A percentile compares a stretch with the other conserved stretches of the same genome.
Evolutionary conservation across 2,888 invertebrate genomes (phyloP).

Genomic region (Brachyopa scutellaris): DNA sequence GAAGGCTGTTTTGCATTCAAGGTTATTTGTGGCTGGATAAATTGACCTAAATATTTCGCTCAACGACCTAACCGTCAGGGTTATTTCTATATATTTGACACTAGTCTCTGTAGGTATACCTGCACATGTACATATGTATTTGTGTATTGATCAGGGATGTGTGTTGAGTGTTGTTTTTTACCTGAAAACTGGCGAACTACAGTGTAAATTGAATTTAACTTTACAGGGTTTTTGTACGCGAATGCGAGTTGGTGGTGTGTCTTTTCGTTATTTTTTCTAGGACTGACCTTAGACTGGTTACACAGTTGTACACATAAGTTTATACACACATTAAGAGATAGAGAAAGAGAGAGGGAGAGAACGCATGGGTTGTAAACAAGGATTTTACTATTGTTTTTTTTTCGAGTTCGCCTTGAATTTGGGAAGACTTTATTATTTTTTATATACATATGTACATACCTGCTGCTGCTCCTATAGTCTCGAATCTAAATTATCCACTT

Average conservation of each 20-base stretch:
- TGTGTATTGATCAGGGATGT: slow-evolving; percentile 57
- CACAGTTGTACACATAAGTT: slow-evolving; percentile 17
- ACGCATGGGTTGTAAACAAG: slow-evolving; percentile 48
- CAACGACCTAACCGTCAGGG: slow-evolving; percentile 81
- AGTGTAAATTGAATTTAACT: slow-evolving; percentile 67
- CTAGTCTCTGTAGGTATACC: slow-evolving; percentile 33
- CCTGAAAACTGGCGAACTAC: slow-evolving; percentile 68
- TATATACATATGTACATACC: not conserved
- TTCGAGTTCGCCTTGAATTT: slow-evolving; percentile 50
- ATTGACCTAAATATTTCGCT: slow-evolving; percentile 82
- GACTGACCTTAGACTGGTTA: slow-evolving; percentile 68
- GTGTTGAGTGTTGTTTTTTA: slow-evolving; percentile 71
- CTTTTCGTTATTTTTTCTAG: slow-evolving; percentile 52
- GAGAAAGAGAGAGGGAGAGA: slow-evolving; percentile 15
- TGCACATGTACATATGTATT: not conserved
- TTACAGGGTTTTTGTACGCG: slow-evolving; percentile 41
- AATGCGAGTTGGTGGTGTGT: slow-evolving; percentile 16
- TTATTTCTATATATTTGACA: slow-evolving; percentile 75
- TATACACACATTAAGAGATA: not conserved
- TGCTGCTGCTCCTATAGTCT: slow-evolving; percentile 47
- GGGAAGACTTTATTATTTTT: no score
- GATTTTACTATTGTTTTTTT: slow-evolving; percentile 28
- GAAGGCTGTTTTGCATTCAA: slow-evolving; percentile 81
- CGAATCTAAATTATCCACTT: slow-evolving; percentile 68
- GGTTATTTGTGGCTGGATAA: slow-evolving; percentile 81